phyloP scores from a whole-genome alignment of 1,140 invertebrate genomes.

The Achroia grisella region DNA sequence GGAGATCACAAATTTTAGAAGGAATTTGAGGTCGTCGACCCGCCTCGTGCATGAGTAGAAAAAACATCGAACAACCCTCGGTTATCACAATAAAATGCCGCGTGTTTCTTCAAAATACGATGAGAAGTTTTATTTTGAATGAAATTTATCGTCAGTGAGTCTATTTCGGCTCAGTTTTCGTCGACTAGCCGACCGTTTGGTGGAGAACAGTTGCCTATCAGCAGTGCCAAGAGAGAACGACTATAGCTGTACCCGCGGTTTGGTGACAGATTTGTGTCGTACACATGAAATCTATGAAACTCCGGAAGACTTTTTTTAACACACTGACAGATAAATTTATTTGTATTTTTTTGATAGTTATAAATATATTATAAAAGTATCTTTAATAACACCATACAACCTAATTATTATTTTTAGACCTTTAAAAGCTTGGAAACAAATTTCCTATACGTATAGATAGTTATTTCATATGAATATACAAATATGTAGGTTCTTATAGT shows the following conservation, averaged over 20 bases:
- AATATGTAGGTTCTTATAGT: constrained; percentile 1
- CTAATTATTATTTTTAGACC: too few relatives aligned
- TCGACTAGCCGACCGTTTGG: constrained; percentile 36
- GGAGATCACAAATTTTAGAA: constrained; percentile 40
- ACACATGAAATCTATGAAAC: constrained; percentile 36
- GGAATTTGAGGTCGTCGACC: constrained; percentile 54
- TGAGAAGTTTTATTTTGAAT: constrained; percentile 51
- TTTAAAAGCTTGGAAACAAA: too few relatives aligned
- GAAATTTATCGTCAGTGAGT: constrained; percentile 58
- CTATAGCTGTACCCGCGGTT: constrained; percentile 31
- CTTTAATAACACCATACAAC: too few relatives aligned
- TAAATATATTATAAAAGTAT: too few relatives aligned
- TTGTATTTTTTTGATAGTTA: constrained; percentile 2
- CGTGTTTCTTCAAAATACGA: constrained; percentile 27
- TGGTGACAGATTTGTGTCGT: constrained; percentile 68
- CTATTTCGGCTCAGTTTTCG: constrained; percentile 63
- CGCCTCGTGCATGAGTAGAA: constrained; percentile 14
- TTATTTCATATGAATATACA: neutral
- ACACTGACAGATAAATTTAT: constrained; percentile 23
- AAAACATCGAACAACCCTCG: constrained; percentile 37
- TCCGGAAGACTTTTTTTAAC: constrained; percentile 42
- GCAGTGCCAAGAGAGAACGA: constrained; percentile 35
- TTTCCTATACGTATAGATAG: too few relatives aligned
- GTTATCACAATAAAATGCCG: constrained; percentile 53
- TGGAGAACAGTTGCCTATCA: constrained; percentile 46